Base-by-base conservation (phyloP, 2,113 vertebrate genomes). In the Aviceda subcristata region DNA sequence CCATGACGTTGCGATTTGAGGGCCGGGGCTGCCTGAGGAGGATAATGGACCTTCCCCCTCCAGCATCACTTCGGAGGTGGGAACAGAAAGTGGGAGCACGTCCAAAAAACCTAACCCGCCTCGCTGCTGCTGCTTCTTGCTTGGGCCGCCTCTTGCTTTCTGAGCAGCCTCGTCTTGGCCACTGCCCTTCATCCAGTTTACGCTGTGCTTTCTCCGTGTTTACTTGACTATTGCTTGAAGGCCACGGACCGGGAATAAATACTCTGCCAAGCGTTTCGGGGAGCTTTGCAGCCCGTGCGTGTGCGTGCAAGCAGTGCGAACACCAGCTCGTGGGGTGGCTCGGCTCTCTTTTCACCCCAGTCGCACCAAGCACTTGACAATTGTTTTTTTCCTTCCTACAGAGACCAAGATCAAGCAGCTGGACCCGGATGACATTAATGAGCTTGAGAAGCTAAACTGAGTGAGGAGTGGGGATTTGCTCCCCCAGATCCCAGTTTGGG, bases 321-420 rank as follows among this genome's bases (percentile, higher is more conserved):
- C 30, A 2, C 12, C 4, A 15, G 38, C 51, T 41, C 5, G 12
- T 8, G 53, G 39, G 16, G 15, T 10, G 39, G 9, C 53, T 8
- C 45, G 29, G 21, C n/a, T n/a, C 16, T 27, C 34, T 14, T 67
- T 34, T 59, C 5, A 3, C 43, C 36, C 6, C 1, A 6, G 5
- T 27, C 3, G 14, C 39, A 15, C 36, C 71, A 13, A 38, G 30
- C 45, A 0, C 32, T 21, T 21, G 41, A 22, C 15, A 3, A 10
- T 4, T 39, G 51, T 2, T 17, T 41, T 39, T 19, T 59, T 34
- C 26, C 41, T 93, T 80, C 59, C 76, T 87, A 4, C 92, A 98
- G 98, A 98, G 45, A 98, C 93, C n/a, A 82, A 15, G 16, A 98
- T 98, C 82, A 96, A 97, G 78, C 91, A 97, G 30, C 94, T 98